phyloP scores from a whole-genome alignment of 2,797 vertebrate genomes.

The Crossoptilon crossoptilon region DNA sequence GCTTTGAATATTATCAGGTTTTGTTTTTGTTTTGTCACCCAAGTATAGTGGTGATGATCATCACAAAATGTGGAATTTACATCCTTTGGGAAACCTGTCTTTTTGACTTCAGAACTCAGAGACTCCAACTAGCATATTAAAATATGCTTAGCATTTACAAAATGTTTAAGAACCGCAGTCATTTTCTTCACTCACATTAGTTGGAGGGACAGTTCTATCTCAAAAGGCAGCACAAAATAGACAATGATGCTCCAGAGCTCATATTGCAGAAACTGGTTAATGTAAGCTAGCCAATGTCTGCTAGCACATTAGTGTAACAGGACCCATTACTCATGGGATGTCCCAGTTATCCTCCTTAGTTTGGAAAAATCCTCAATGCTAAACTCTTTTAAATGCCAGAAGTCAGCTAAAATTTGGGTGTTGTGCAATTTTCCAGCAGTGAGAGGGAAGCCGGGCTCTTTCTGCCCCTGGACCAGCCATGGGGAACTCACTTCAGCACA shows the following conservation, averaged over 20 bases:
- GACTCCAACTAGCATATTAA: not conserved
- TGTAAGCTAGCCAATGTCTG: not conserved
- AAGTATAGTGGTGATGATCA: not conserved
- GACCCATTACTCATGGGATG: not conserved
- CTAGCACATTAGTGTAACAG: not conserved
- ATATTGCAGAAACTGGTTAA: not conserved
- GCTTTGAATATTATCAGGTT: not conserved
- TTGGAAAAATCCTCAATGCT: not conserved
- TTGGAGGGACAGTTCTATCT: not conserved
- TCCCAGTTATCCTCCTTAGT: not conserved
- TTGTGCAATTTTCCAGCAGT: not conserved
- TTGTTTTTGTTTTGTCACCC: not conserved
- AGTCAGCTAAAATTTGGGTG: not conserved
- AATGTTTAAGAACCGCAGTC: not conserved
- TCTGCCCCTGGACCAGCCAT: rapidly evolving
- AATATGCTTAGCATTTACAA: not conserved
- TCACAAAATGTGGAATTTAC: not conserved
- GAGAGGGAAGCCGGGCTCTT: not conserved
- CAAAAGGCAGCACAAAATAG: rapidly evolving
- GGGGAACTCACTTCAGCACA: not conserved
- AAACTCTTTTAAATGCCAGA: not conserved
- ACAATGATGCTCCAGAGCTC: not conserved
- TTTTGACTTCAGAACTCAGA: not conserved
- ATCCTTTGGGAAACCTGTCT: not conserved
- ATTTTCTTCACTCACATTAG: not conserved